Base-by-base conservation (phyloP, 2,888 invertebrate genomes). In the Phyllotreta cruciferae region DNA sequence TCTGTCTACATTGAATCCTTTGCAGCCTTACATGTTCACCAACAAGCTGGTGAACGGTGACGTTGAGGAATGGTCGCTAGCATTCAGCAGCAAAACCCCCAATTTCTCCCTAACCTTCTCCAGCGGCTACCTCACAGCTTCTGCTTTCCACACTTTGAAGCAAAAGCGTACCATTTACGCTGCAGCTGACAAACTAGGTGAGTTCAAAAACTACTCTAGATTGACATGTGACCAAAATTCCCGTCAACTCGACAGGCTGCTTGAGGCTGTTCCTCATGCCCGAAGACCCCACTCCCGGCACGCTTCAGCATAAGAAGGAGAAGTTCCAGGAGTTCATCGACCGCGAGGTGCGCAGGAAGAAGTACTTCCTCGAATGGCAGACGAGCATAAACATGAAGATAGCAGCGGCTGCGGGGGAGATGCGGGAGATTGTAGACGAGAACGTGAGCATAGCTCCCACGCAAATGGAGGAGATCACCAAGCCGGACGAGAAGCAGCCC, bases 21-120 rank as follows among this genome's bases (percentile, higher is more conserved):
- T 68, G 45, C 57, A 73, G 73, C 69, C 71, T 5, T 72, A 63
- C 55, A 60, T 60, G 47, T 67, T 73, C 24, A 61, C 66, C 8
- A 61, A 65, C 6, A 68, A 70, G 38, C 54, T 71, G 0, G 56
- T 69, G 9, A 69, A 64, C 34, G 74, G 74, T 0, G 55, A 67
- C n/a, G 56, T 69, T 1, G 93, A 94, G 80, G 87, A 89, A 8
- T 95, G 94, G 94, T 90, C 93, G 81, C 81, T 94, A 61, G 79
- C 90, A 62, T 81, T 87, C 52, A 85, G 86, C 75, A 89, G 89
- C 68, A 89, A 93, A 70, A 85, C 87, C 67, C 73, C 75, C 0
- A 42, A 67, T 3, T 64, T 50, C 36, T 62, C 58, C 0, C 53
- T 66, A 54, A 66, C 71, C 11, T 70, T 74, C 54, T 71, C 75